These are phyloP conservation scores for Pelobates cultripes DNA, from an alignment of 2,797 vertebrate species.

Conservation along the genomic window DNA sequence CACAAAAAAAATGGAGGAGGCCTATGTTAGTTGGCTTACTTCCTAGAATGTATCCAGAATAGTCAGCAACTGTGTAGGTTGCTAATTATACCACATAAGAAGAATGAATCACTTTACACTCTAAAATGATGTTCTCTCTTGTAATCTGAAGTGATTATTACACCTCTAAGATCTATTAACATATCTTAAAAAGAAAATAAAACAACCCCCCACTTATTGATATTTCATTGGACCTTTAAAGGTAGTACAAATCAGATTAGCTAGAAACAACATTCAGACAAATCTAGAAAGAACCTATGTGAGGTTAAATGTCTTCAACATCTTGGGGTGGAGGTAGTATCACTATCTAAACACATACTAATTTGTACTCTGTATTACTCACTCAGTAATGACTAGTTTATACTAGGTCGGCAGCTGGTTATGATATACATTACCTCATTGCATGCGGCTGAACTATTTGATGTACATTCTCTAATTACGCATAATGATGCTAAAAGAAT, in stretches of 20 bases:
- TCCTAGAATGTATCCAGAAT: slow-evolving; percentile 50
- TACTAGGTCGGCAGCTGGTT: slow-evolving; percentile 39
- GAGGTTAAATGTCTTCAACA: background rate
- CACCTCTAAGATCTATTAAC: background rate
- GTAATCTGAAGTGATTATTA: slow-evolving; percentile 16
- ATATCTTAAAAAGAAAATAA: background rate
- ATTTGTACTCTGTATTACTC: slow-evolving; percentile 26
- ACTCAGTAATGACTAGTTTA: slow-evolving; percentile 19
- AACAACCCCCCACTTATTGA: background rate
- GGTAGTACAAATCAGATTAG: background rate
- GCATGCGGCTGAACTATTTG: slow-evolving; percentile 33
- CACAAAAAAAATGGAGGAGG: slow-evolving; percentile 46
- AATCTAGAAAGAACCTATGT: background rate
- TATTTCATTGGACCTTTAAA: background rate
- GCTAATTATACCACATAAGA: slow-evolving; percentile 45
- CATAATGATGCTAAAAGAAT: slow-evolving; percentile 54
- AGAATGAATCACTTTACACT: slow-evolving; percentile 39
- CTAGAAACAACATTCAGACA: background rate
- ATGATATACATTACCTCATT: slow-evolving; percentile 25
- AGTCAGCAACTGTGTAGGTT: slow-evolving; percentile 54
- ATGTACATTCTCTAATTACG: slow-evolving; percentile 46
- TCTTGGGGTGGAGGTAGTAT: background rate
- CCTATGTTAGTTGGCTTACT: slow-evolving; percentile 44
- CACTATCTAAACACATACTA: background rate
- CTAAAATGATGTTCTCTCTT: slow-evolving; percentile 29